These are phyloP conservation scores for Sycophaga agraensis DNA, from an alignment of 1,140 invertebrate species.

Conservation along the genomic window DNA sequence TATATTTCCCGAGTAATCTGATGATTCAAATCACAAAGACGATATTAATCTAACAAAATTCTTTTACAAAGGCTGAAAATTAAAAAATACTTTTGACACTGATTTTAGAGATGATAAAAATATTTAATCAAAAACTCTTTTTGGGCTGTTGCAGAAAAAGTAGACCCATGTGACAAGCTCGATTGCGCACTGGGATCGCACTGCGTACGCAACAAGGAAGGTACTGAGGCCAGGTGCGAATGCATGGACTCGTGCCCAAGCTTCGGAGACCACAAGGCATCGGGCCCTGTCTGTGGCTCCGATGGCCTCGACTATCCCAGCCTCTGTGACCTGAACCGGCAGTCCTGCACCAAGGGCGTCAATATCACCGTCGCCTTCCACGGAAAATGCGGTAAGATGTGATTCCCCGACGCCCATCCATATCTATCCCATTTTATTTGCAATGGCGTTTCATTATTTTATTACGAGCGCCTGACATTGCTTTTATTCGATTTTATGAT, in stretches of 20 bases:
- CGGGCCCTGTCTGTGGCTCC: slow-evolving; percentile 72
- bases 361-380: slow-evolving; percentile 84
- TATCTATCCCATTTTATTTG: too few species aligned
- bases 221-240: slow-evolving; percentile 70
- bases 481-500: too few species aligned
- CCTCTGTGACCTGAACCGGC: slow-evolving; percentile 77
- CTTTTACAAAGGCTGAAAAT: too few species aligned
- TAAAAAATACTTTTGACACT: too few species aligned
- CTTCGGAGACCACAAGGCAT: slow-evolving; percentile 78
- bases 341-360: slow-evolving; percentile 71
- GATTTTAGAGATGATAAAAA: too few species aligned
- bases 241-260: slow-evolving; percentile 75
- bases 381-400: slow-evolving; percentile 83
- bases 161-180: slow-evolving; percentile 74
- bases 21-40: too few species aligned
- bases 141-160: slow-evolving; percentile 66
- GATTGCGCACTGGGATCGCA: slow-evolving; percentile 74
- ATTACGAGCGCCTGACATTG: too few species aligned
- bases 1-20: too few species aligned
- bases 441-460: too few species aligned
- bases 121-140: too few species aligned
- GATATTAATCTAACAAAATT: too few species aligned
- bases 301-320: slow-evolving; percentile 75
- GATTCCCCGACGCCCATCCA: not conserved
- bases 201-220: slow-evolving; percentile 76